phyloP scores from a whole-genome alignment of 2,888 invertebrate species.

The Ecdyonurus torrentis region DNA sequence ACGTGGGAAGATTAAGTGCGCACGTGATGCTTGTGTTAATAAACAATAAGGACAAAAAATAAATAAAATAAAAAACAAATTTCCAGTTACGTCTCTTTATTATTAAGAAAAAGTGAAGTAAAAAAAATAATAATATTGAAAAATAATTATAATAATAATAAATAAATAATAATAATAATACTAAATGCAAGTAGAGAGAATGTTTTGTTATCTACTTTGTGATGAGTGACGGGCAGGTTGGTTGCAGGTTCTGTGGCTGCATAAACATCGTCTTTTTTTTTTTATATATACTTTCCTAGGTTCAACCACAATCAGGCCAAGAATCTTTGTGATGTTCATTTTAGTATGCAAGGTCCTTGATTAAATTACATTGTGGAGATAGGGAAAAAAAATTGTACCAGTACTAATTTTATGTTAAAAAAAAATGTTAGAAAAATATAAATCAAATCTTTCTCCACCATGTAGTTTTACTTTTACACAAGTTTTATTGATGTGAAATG shows the following conservation, averaged over 20 bases:
- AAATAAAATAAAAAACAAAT: too few relatives aligned
- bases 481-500: too few relatives aligned
- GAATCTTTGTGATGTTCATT: not conserved
- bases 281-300: not conserved
- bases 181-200: too few relatives aligned
- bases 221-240: not conserved
- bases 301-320: not conserved
- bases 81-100: conserved; percentile 9
- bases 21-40: conserved; percentile 9
- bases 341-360: too few relatives aligned
- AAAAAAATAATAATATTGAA: not conserved
- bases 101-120: not conserved
- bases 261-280: not conserved
- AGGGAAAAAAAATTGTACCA: too few relatives aligned
- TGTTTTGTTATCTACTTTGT: not conserved
- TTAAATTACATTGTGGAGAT: too few relatives aligned
- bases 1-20: conserved; percentile 6
- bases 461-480: too few relatives aligned
- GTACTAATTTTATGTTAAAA: too few relatives aligned
- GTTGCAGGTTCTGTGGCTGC: not conserved
- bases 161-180: too few relatives aligned
- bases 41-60: conserved; percentile 9
- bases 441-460: too few relatives aligned
- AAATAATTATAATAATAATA: too few relatives aligned
- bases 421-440: too few relatives aligned